Conservation (phyloP, 2,888 invertebrate species). For the Clusia tigrina region DNA sequence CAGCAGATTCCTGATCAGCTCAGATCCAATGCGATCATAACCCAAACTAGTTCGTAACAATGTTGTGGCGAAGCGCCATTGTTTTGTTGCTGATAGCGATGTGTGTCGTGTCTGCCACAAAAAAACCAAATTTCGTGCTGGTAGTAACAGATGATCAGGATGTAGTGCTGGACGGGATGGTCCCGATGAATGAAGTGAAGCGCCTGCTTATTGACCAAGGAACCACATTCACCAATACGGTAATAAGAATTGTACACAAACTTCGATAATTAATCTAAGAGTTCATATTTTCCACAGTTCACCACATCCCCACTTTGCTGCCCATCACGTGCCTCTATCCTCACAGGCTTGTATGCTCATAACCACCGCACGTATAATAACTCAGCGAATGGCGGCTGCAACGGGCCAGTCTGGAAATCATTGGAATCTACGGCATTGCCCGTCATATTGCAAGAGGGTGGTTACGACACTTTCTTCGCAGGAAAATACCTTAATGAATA, state of each 20-base stretch:
- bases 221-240: conserved; percentile 76
- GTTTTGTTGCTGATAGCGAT: too few species aligned
- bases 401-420: conserved; percentile 73
- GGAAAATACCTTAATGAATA: conserved; percentile 95
- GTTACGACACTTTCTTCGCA: conserved; percentile 87
- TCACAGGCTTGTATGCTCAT: conserved; percentile 85
- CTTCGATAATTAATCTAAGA: too few species aligned
- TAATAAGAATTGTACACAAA: too few species aligned
- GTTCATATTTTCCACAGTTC: conserved; percentile 68
- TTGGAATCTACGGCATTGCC: conserved; percentile 76
- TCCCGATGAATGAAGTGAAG: conserved; percentile 72
- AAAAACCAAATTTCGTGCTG: conserved; percentile 78
- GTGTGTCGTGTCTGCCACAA: too few species aligned
- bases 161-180: conserved; percentile 76
- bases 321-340: conserved; percentile 85
- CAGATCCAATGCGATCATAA: too few species aligned
- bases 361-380: conserved; percentile 83
- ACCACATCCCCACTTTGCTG: conserved; percentile 88
- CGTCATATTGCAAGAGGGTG: conserved; percentile 68
- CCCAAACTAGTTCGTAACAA: too few species aligned
- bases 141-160: conserved; percentile 90
- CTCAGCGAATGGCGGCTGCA: conserved; percentile 81
- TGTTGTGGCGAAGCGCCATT: too few species aligned
- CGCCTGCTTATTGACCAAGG: conserved; percentile 72
- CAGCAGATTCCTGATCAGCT: too few species aligned